Conservation (phyloP, 1,140 invertebrate genomes). For the Contarinia nasturtii region DNA sequence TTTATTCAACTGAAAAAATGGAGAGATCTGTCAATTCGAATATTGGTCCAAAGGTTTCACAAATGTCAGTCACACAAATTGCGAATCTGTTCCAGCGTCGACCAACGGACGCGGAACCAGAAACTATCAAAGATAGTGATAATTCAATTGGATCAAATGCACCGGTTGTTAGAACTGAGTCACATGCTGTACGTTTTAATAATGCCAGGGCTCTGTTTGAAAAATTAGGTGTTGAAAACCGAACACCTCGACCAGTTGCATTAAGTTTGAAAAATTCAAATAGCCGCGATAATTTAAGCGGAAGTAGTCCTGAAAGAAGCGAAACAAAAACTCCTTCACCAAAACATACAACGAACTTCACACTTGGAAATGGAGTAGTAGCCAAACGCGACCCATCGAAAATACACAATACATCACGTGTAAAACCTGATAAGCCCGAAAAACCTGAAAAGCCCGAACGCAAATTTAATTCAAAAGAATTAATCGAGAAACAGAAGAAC, state of each 20-base stretch:
- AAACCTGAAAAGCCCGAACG: slow-evolving; percentile 61
- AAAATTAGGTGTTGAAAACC: slow-evolving; percentile 64
- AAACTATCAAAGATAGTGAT: slow-evolving; percentile 22
- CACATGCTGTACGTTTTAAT: slow-evolving; percentile 76
- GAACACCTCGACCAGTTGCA: slow-evolving; percentile 23
- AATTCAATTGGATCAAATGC: slow-evolving; percentile 12
- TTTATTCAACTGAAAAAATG: slow-evolving; percentile 23
- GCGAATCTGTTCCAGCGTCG: slow-evolving; percentile 70
- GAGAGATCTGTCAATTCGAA: slow-evolving; percentile 49
- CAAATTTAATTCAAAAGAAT: slow-evolving; percentile 61
- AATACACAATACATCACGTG: slow-evolving; percentile 16
- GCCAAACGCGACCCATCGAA: slow-evolving; percentile 2
- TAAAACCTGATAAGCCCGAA: slow-evolving; percentile 29
- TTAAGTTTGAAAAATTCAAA: slow-evolving; percentile 15
- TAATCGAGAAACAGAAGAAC: slow-evolving; percentile 77
- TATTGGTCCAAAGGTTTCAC: slow-evolving; percentile 61
- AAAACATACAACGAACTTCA: slow-evolving; percentile 13
- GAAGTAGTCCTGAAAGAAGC: slow-evolving; percentile 6
- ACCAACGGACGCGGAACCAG: slow-evolving; percentile 22
- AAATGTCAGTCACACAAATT: too few species aligned
- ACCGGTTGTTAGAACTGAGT: slow-evolving; percentile 68
- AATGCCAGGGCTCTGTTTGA: slow-evolving; percentile 84
- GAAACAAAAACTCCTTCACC: slow-evolving; percentile 19
- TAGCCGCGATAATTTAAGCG: slow-evolving; percentile 19
- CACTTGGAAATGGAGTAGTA: not conserved